Evolutionary conservation across 2,113 vertebrate species (phyloP).

Genomic region (Callopanchax toddi): DNA sequence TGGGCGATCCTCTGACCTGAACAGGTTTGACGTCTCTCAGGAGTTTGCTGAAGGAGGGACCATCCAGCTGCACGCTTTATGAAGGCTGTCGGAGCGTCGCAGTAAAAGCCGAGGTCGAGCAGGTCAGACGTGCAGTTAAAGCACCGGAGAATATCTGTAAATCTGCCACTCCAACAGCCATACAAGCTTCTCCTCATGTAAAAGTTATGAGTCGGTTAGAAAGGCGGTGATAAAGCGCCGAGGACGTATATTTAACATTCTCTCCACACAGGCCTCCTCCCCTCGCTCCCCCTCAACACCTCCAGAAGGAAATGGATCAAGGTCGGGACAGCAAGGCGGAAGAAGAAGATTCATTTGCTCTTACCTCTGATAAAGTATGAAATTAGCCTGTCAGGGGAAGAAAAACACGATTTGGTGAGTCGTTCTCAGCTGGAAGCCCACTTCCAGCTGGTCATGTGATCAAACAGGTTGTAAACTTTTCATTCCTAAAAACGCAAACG

Average conservation of each 20-base stretch:
- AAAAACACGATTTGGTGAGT: conserved; percentile 67
- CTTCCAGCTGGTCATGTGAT: conserved; percentile 38
- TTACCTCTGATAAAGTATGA: conserved; percentile 77
- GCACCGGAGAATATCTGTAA: conserved; percentile 12
- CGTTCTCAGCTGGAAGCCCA: conserved; percentile 32
- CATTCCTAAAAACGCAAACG: conserved; percentile 16
- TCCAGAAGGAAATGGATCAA: conserved; percentile 58
- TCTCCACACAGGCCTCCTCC: conserved; percentile 16
- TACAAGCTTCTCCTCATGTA: conserved; percentile 22
- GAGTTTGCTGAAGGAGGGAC: too few relatives aligned
- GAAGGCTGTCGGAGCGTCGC: not conserved
- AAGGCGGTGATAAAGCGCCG: conserved; percentile 48
- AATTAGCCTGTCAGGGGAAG: conserved; percentile 74
- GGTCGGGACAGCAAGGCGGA: conserved; percentile 55
- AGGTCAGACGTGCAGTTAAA: not conserved
- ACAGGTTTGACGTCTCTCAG: not conserved
- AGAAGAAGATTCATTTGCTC: conserved; percentile 73
- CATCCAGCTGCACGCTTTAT: not conserved
- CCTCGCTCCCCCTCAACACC: conserved; percentile 25
- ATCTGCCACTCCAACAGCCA: conserved; percentile 18
- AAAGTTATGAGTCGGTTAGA: conserved; percentile 57
- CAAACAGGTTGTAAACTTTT: conserved; percentile 39
- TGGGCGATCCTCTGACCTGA: not conserved
- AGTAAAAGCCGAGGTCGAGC: not conserved
- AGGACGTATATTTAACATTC: conserved; percentile 40